Percentiles rank a stretch among this genome's conserved stretches.
Conservation (phyloP, 2,888 invertebrate species). For the Drosophila paramelanica region DNA sequence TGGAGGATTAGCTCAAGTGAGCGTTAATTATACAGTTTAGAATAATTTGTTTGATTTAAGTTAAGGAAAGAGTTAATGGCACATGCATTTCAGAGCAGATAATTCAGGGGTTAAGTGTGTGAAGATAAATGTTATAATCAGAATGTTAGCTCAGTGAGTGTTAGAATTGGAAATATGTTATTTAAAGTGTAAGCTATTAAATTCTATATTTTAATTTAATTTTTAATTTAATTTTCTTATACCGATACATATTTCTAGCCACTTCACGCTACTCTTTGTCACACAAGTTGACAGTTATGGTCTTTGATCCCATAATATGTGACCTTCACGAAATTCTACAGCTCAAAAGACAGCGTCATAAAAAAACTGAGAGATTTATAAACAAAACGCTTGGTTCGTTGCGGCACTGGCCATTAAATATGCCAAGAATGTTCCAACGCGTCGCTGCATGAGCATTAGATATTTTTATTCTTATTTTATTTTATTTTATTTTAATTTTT, state of each 20-base stretch:
- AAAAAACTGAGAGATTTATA: constrained; percentile 14
- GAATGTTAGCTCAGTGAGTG: background rate
- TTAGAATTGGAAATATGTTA: background rate
- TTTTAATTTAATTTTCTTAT: too few species aligned
- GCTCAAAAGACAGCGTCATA: constrained; percentile 23
- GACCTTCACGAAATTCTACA: constrained; percentile 45
- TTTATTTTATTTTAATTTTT: background rate
- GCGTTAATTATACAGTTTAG: constrained; percentile 61
- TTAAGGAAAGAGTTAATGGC: constrained; percentile 12
- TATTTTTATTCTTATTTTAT: constrained; percentile 12
- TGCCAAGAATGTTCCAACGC: constrained; percentile 49
- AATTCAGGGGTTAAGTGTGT: background rate
- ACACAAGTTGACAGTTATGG: background rate
- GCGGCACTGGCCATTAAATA: constrained; percentile 40
- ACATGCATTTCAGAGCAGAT: constrained; percentile 2
- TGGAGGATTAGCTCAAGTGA: background rate
- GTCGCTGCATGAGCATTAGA: constrained; percentile 37
- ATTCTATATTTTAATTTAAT: background rate
- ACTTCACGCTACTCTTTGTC: background rate
- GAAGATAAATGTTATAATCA: constrained; percentile 8
- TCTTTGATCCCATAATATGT: constrained; percentile 8
- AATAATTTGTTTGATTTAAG: constrained; percentile 43
- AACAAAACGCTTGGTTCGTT: constrained; percentile 4
- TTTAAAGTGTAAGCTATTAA: background rate
- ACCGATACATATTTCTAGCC: background rate